Evolutionary conservation across 2,797 vertebrate genomes (phyloP).

Genomic region (Acrossocheilus fasciatus): DNA sequence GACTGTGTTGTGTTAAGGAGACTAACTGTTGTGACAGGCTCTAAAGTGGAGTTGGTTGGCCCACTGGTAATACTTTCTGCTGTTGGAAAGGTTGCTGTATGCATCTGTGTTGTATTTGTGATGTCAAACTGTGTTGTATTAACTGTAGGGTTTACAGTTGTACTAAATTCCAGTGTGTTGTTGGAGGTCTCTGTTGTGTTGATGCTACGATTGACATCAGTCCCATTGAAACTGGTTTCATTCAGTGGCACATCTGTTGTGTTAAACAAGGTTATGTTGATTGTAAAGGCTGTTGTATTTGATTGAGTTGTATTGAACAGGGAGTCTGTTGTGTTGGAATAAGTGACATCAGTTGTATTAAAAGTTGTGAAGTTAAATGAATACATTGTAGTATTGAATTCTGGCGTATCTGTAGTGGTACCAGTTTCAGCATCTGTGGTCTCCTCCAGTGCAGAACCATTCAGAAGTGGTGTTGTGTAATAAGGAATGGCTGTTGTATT

Average conservation of each 20-base stretch:
- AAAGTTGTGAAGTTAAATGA: slow-evolving; percentile 2
- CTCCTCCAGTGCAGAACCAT: slow-evolving; percentile 23
- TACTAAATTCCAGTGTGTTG: slow-evolving; percentile 1
- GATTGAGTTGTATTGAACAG: background rate
- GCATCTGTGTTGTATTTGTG: slow-evolving; percentile 19
- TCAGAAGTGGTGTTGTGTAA: background rate
- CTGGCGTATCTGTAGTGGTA: background rate
- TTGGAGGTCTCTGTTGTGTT: slow-evolving; percentile 17
- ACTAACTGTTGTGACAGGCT: slow-evolving; percentile 3
- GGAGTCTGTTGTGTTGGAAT: background rate
- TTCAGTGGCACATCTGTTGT: background rate
- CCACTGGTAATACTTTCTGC: slow-evolving; percentile 30
- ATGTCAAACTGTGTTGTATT: slow-evolving; percentile 12
- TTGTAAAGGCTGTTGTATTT: slow-evolving; percentile 1
- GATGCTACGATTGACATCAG: background rate
- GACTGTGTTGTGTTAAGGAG: slow-evolving; percentile 15
- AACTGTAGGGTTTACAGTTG: slow-evolving; percentile 6
- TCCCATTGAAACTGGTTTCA: background rate
- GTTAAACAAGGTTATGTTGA: slow-evolving; percentile 43
- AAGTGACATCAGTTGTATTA: background rate
- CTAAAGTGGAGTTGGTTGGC: background rate
- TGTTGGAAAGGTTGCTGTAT: slow-evolving; percentile 1
- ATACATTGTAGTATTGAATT: slow-evolving; percentile 6
- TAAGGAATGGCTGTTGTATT: background rate
- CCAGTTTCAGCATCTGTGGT: background rate